phyloP scores from a whole-genome alignment of 1,140 invertebrate genomes.

The Amyelois transitella region DNA sequence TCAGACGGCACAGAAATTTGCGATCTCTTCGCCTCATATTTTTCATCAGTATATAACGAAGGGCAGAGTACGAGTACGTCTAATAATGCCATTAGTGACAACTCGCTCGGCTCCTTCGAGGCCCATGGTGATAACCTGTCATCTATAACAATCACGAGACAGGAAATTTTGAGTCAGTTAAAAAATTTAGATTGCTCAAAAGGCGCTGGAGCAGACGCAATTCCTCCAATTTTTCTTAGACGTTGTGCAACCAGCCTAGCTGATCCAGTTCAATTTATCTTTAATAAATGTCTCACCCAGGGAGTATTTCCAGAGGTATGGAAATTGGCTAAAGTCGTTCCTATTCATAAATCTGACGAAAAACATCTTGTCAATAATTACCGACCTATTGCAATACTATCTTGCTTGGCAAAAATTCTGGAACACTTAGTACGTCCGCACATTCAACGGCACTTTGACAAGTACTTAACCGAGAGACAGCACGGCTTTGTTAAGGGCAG shows the following conservation, averaged over 20 bases:
- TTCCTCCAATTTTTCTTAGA: conserved; percentile 15
- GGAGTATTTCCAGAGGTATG: conserved; percentile 12
- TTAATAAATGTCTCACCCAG: conserved; percentile 8
- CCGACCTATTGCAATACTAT: conserved; percentile 15
- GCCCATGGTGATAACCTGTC: no score
- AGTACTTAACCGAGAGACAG: conserved; percentile 4
- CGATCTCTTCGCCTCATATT: conserved; percentile 12
- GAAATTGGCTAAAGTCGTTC: conserved; percentile 17
- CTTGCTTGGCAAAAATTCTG: conserved; percentile 12
- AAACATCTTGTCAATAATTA: conserved; percentile 12
- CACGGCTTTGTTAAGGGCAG: conserved; percentile 10
- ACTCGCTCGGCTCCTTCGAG: no score
- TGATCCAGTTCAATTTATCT: conserved; percentile 8
- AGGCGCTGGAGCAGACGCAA: conserved; percentile 11
- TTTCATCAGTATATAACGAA: background rate
- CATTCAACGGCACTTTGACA: conserved; percentile 6
- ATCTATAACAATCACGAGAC: no score
- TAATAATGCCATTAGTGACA: no score
- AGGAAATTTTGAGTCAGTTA: background rate
- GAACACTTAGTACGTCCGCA: conserved; percentile 11
- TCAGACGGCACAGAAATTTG: conserved; percentile 8
- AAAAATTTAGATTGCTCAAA: conserved; percentile 7
- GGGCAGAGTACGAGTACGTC: no score
- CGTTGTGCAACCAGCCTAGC: conserved; percentile 6
- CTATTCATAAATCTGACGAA: conserved; percentile 12